These are phyloP conservation scores for Phalacrocorax brasilianus DNA, from an alignment of 2,113 vertebrate species.

Conservation along the genomic window DNA sequence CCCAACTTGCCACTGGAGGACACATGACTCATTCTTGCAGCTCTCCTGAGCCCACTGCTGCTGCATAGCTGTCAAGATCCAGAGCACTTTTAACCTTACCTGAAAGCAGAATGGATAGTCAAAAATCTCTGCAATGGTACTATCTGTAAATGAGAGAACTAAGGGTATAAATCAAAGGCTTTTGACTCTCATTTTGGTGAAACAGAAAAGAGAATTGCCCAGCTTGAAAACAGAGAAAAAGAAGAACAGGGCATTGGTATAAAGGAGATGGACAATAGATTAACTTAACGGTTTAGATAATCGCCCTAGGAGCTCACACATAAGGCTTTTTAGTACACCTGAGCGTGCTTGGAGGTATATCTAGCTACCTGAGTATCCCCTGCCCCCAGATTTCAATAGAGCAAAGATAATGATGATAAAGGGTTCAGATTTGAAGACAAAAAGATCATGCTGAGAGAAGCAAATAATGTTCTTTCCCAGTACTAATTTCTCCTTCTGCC, in stretches of 20 bases:
- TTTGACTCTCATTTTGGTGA: conserved; percentile 32
- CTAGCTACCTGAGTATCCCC: neutral
- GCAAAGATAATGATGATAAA: conserved; percentile 1
- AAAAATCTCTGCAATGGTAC: conserved; percentile 31
- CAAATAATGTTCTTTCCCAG: neutral
- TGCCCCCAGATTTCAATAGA: neutral
- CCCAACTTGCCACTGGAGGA: neutral
- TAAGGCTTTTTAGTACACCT: neutral
- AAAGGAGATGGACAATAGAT: conserved; percentile 19
- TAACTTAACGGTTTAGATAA: conserved; percentile 14
- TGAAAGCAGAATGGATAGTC: conserved; percentile 29
- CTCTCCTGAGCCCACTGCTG: conserved; percentile 26
- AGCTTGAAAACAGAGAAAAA: conserved; percentile 35
- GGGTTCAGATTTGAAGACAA: neutral
- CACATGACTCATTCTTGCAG: conserved; percentile 37
- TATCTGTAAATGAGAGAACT: conserved; percentile 40
- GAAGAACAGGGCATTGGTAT: neutral
- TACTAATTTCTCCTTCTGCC: conserved; percentile 26
- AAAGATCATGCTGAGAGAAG: neutral
- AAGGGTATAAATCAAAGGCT: conserved; percentile 38
- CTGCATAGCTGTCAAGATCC: conserved; percentile 28
- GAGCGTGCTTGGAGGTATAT: neutral
- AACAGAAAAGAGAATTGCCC: conserved; percentile 28
- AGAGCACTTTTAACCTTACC: conserved; percentile 37
- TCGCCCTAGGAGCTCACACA: neutral